These are phyloP conservation scores for Mirounga angustirostris DNA, from an alignment of 2,113 vertebrate genomes.

Conservation along the genomic window DNA sequence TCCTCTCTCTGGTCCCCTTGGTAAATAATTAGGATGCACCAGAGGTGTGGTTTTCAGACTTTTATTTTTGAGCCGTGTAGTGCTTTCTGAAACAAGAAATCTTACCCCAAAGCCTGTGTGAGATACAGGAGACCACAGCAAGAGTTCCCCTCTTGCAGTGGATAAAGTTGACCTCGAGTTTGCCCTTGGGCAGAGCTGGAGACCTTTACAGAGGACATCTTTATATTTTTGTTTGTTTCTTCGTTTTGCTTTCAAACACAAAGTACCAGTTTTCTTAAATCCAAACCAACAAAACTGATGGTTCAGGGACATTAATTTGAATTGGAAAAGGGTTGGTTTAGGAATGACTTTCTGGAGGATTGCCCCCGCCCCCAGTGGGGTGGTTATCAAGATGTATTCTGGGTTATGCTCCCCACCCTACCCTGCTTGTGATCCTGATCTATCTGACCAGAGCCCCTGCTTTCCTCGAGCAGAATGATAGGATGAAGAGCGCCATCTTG, in stretches of 20 bases:
- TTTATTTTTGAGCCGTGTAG: neutral
- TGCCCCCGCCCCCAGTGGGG: too few species aligned
- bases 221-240: neutral
- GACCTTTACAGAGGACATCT: too few species aligned
- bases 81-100: neutral
- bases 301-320: neutral
- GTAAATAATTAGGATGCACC: constrained; percentile 6
- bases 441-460: neutral
- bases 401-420: neutral
- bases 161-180: neutral
- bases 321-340: neutral
- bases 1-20: neutral
- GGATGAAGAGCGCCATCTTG: neutral
- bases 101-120: neutral
- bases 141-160: neutral
- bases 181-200: constrained; percentile 8
- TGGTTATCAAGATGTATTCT: neutral
- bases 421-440: too few species aligned
- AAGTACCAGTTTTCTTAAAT: neutral
- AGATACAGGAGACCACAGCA: neutral
- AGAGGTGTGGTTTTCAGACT: neutral
- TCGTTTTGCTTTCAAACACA: neutral
- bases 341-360: neutral
- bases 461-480: neutral
- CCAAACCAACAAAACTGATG: neutral